Evolutionary conservation across 2,797 vertebrate genomes (phyloP), one percentile per base, ranked within the genome.

Genomic region (Pelochelys cantorii): DNA sequence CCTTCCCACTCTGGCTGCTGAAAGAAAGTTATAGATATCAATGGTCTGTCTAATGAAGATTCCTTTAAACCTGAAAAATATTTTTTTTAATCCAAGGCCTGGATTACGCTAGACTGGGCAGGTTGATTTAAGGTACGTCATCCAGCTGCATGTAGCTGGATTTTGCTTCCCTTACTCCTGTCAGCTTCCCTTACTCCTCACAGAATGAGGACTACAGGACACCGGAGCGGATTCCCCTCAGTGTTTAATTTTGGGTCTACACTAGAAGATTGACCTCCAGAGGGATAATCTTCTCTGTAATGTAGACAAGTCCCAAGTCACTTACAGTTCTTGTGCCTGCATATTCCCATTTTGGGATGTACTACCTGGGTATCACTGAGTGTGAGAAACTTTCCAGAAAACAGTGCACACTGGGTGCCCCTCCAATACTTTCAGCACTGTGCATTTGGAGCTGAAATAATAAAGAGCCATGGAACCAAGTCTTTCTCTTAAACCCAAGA

Each of bases 1-100:
- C 1, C 0, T 56, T 88, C 9, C 1, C 34, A 1, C 13, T 83
- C 29, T 42, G 4, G 77, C 56, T 2, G 12, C 42, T 5, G 29
- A 85, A 84, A 80, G 79, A 29, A 14, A 90, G 62, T 1, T 90
- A 11, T 0, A 14, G 2, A 3, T 88, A 85, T 17, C 52, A 78
- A 2, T 68, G 0, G 3, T 1, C 31, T 75, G 1, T 83, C 60
- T 84, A 65, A 37, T 68, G 11, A 78, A 34, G 54, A 82, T 42
- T 34, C 1, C 53, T 74, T 78, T 29, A 57, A 85, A 8, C 6
- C 5, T 54, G 11, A 84, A 86, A 93, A 20, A 4, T 6, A 12
- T 60, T 29, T 60, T 59, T 60, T 60, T 60, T 29, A 14, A 60
- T 34, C 65, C 65, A 48, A 48, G 42, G 42, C 42, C 42, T 48